These are phyloP conservation scores for Pipistrellus pipistrellus DNA, from an alignment of 2,797 vertebrate species.

Conservation along the genomic window DNA sequence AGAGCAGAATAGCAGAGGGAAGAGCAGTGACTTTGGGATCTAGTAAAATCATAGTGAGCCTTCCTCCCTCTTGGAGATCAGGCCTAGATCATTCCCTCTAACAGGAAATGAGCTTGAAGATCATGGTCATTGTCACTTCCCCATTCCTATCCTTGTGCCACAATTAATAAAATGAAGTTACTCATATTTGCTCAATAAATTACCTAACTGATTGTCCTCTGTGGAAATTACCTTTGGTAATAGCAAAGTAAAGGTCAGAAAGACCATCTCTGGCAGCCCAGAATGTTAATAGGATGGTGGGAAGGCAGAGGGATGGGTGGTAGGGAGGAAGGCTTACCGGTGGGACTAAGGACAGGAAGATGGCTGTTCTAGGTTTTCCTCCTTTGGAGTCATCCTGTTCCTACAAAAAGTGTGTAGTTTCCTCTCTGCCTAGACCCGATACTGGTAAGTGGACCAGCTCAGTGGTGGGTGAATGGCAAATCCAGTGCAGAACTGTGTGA, in stretches of 20 bases:
- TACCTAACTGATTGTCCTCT: background rate
- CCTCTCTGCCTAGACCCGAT: background rate
- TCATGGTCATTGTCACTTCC: background rate
- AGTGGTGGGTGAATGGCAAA: background rate
- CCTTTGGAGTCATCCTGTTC: background rate
- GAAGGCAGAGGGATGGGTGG: background rate
- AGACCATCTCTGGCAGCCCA: background rate
- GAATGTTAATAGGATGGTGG: background rate
- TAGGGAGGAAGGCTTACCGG: rapidly evolving
- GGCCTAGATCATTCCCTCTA: background rate
- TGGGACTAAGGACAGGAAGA: background rate
- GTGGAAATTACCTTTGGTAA: background rate
- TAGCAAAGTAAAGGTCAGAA: background rate
- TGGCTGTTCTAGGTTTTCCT: background rate
- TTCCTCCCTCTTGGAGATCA: background rate
- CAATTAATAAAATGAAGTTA: background rate
- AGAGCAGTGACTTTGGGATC: background rate
- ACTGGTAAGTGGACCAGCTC: background rate
- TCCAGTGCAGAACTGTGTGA: too few relatives aligned
- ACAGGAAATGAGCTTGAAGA: background rate
- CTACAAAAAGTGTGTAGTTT: background rate
- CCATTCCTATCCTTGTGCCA: background rate
- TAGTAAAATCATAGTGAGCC: background rate
- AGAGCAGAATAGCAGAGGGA: background rate
- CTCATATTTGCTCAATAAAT: background rate